Evolutionary conservation across 64 coral and sea anemone genomes (phyloP).

Genomic region (Cladopsammia gracilis): DNA sequence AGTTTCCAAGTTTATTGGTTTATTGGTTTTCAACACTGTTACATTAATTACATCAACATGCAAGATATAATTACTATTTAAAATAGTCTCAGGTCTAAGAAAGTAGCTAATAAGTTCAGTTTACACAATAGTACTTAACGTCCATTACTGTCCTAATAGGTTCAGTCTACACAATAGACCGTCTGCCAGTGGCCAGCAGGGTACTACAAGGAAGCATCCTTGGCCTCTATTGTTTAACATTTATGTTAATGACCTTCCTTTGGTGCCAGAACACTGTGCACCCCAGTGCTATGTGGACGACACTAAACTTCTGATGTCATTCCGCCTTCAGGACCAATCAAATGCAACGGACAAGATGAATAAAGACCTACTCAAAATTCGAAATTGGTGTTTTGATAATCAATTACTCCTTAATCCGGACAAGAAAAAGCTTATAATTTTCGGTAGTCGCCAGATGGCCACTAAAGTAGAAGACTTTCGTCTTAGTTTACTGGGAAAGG

Average conservation of each 20-base stretch:
- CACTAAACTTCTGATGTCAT: background rate
- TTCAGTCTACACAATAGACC: no score
- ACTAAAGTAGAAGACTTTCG: background rate
- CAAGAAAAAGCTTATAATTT: slow-evolving; percentile 38
- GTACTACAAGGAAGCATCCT: background rate
- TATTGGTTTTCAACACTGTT: no score
- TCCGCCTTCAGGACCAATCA: background rate
- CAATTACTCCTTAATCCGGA: slow-evolving; percentile 27
- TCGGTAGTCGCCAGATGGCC: slow-evolving; percentile 13
- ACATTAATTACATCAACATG: no score
- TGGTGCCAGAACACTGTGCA: background rate
- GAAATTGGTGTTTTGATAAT: slow-evolving; percentile 48
- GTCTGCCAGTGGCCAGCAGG: no score
- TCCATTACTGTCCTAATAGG: no score
- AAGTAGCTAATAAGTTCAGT: no score
- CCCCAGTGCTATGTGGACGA: slow-evolving; percentile 9
- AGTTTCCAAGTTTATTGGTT: no score
- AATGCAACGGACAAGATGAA: background rate
- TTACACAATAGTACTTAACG: no score
- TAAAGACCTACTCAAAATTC: background rate
- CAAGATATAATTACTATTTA: no score
- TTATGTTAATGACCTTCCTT: slow-evolving; percentile 25
- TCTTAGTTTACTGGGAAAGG: background rate
- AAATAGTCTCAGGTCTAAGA: no score
- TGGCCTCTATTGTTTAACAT: slow-evolving; percentile 8